Percentiles rank a stretch among this genome's conserved stretches.
phyloP scores from a whole-genome alignment of 2,113 vertebrate genomes.

The Sminthopsis crassicaudata region DNA sequence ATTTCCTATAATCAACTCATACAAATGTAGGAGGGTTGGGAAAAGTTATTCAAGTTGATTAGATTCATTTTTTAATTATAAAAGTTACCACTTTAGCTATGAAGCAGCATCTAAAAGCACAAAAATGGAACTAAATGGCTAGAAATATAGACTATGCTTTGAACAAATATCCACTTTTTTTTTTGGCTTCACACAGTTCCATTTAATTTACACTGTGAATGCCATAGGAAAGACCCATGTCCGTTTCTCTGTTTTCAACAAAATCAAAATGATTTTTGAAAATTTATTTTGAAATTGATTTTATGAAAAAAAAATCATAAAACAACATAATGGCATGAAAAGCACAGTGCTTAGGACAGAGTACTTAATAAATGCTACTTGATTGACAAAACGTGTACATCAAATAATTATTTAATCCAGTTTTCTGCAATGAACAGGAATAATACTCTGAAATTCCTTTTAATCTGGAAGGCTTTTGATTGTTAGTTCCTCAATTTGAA shows the following conservation, averaged over 20 bases:
- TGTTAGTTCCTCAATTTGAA: not conserved
- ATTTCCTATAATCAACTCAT: no score
- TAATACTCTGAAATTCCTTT: not conserved
- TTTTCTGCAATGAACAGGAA: not conserved
- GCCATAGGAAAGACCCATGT: not conserved
- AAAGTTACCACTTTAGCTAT: no score
- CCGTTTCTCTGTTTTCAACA: no score
- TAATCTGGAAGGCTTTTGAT: not conserved
- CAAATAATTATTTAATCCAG: not conserved
- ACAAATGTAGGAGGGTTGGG: no score
- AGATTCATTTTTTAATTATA: no score
- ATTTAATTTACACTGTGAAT: not conserved
- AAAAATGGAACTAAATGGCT: not conserved
- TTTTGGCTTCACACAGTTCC: not conserved
- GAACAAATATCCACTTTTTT: not conserved
- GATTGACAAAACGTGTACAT: not conserved
- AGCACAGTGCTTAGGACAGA: not conserved
- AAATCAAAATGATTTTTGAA: no score
- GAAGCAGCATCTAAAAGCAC: not conserved
- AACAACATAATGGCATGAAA: not conserved
- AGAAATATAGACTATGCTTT: not conserved
- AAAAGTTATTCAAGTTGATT: no score
- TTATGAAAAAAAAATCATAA: no score
- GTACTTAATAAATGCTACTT: not conserved
- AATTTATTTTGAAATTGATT: no score